Base-by-base conservation (phyloP, 2,888 invertebrate species). In the Entomobrya multifasciata region DNA sequence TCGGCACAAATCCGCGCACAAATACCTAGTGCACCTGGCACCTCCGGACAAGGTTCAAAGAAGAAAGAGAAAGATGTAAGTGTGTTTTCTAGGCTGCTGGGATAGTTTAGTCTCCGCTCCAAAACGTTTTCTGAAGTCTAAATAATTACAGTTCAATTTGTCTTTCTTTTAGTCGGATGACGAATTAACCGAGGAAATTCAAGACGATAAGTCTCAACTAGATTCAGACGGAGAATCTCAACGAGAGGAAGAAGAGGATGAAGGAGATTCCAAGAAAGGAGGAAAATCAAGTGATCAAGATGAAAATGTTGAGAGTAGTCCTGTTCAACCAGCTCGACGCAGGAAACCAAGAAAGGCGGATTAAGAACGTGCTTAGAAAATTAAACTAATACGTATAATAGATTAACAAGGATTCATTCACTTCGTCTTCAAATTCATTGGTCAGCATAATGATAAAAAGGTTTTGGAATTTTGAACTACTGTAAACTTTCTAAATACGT, bases 51-150 rank as follows among this genome's bases (percentile, higher is more conserved):
- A 36, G n/a, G 52, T 5, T 25, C 65, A 91, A 89, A 93, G 92
- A 41, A 93, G 92, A 92, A 92, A 44, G 90, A 93, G 92, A 92
- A 92, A 44, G 90, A 91, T 81, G 89, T 88, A 89, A 78, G 87
- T 70, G 17, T 65, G 41, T 76, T 65, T 10, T 25, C 49, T 44
- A 25, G 36, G 10, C 5, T 36, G 36, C 8, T 36, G 5, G n/a
- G n/a, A n/a, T n/a, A n/a, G n/a, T n/a, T n/a, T n/a, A n/a, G n/a
- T n/a, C n/a, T n/a, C n/a, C n/a, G n/a, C n/a, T n/a, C n/a, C n/a
- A n/a, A n/a, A n/a, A 49, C 81, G 62, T 49, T 25, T 0, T 44
- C 17, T 36, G 25, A 77, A 67, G n/a, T 41, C 36, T 62, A 52
- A 13, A 20, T n/a, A 22, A 57, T 30, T n/a, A 2, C n/a, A 36